phyloP scores from a whole-genome alignment of 2,113 vertebrate species.

The Piaya cayana region DNA sequence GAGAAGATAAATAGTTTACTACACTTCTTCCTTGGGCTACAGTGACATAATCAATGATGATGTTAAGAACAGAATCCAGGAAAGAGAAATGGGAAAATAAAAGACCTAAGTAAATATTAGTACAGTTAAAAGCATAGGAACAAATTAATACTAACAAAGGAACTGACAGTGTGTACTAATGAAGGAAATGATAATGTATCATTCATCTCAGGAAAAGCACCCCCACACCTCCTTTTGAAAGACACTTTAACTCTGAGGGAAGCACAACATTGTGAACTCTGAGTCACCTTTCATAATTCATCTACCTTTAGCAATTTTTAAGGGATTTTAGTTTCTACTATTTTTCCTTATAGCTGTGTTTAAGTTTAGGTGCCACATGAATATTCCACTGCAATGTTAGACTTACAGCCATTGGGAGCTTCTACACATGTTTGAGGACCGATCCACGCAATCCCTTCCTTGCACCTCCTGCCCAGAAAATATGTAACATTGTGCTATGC shows the following conservation, averaged over 20 bases:
- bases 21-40: not conserved
- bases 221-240: not conserved
- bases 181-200: not conserved
- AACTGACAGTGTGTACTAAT: not conserved
- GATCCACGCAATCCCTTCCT: not conserved
- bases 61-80: not conserved
- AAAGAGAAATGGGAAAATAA: not conserved
- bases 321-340: not conserved
- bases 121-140: not conserved
- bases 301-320: not conserved
- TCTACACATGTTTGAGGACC: not conserved
- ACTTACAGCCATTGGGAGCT: not conserved
- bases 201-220: not conserved
- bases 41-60: not conserved
- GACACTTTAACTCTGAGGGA: not conserved
- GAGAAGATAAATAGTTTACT: no score
- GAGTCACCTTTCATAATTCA: not conserved
- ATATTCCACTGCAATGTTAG: not conserved
- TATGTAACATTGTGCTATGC: not conserved
- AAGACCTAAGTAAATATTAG: not conserved
- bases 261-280: not conserved
- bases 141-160: not conserved
- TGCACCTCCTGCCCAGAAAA: not conserved
- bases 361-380: not conserved
- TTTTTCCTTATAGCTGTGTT: not conserved